Base-by-base conservation (phyloP, 2,888 invertebrate species). In the Eledone cirrhosa region DNA sequence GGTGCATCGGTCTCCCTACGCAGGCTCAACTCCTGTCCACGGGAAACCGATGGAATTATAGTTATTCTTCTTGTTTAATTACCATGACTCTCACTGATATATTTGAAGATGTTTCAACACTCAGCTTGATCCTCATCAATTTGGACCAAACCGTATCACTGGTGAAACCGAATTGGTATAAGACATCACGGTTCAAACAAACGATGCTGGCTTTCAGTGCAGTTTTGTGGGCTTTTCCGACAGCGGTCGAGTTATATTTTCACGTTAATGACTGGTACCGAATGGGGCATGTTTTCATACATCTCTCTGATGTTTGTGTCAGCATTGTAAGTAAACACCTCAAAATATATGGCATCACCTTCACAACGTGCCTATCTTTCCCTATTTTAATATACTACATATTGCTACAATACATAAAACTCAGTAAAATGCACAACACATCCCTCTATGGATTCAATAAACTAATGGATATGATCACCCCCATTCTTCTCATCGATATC, bases 191-290 rank as follows among this genome's bases (percentile, higher is more conserved):
- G n/a, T 72, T 72, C 7, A 31, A 41, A 3, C n/a, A 41, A 41
- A 7, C 31, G 31, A 72, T 72, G 72, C 2, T 41, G 11, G 41
- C 31, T 0, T 72, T 31, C 7, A 72, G 72, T n/a, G 72, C 72
- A 41, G 31, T 41, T 2, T 22, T 31, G 5, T 72, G 72, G 72
- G 72, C 72, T 13, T n/a, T 72, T 1, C 72, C 72, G n/a, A 72
- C 41, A 41, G 41, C 41, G 3, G 41, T 72, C 0, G 72, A 72
- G 72, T 14, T 72, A 13, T 72, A 72, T 19, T 31, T 72, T 7
- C 72, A 72, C 72, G 22, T 72, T 3, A 72, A 72, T n/a, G 72
- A 72, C 72, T 72, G 72, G 72, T n/a, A 72, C 8, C 31, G 41
- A n/a, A 72, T 72, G 72, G 41, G 41, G 1, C 33, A 72, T n/a